Conservation (phyloP, 2,888 invertebrate genomes). For the Pollenia angustigena region DNA sequence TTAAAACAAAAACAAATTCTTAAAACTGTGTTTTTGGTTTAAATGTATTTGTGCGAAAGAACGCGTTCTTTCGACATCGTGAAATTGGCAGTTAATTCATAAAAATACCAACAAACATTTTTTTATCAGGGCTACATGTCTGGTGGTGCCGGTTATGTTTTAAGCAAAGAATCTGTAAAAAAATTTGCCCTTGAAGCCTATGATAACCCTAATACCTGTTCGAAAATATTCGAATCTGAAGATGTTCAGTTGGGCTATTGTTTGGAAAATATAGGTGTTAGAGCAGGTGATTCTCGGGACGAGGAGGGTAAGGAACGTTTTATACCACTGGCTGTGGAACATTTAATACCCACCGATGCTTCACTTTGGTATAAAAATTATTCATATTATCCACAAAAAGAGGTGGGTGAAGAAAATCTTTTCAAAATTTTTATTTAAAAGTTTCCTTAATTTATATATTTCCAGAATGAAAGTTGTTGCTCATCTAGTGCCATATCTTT, state of each 20-base stretch:
- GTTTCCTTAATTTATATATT: background rate
- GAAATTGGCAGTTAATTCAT: no score
- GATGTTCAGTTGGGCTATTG: conserved; percentile 87
- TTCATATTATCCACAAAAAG: conserved; percentile 84
- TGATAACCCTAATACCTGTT: conserved; percentile 85
- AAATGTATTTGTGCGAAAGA: no score
- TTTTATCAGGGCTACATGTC: conserved; percentile 91
- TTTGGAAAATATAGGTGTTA: conserved; percentile 92
- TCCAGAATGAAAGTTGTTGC: conserved; percentile 86
- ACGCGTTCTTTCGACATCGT: no score
- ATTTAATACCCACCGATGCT: conserved; percentile 91
- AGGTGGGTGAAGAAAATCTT: conserved; percentile 53
- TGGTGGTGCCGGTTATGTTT: conserved; percentile 96
- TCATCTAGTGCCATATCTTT: conserved; percentile 97
- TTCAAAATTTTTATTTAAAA: background rate
- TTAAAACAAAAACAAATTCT: no score
- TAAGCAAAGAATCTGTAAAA: conserved; percentile 92
- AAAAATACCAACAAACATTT: background rate
- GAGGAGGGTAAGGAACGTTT: conserved; percentile 93
- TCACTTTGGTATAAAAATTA: conserved; percentile 97
- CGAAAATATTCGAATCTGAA: conserved; percentile 84
- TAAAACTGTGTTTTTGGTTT: no score
- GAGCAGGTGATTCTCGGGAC: conserved; percentile 95
- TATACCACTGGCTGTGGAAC: conserved; percentile 91
- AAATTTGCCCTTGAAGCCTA: conserved; percentile 90